Conservation (phyloP, 2,113 vertebrate genomes). For the Anas platyrhynchos region DNA sequence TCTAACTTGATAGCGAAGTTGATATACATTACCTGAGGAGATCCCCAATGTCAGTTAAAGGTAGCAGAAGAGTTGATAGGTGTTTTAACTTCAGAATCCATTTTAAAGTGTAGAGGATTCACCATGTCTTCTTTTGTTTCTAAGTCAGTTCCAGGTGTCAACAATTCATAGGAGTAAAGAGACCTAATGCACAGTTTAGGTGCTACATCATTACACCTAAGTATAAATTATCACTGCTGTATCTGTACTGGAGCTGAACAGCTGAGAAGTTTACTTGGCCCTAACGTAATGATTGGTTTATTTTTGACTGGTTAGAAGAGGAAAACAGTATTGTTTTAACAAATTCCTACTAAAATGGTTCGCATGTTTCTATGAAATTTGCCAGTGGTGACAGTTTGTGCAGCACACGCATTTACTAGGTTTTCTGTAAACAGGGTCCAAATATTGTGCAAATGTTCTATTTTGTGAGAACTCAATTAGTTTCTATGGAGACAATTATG, state of each 20-base stretch:
- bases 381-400: conserved; percentile 32
- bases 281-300: neutral
- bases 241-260: neutral
- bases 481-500: conserved; percentile 69
- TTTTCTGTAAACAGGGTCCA: conserved; percentile 65
- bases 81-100: neutral
- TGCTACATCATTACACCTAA: neutral
- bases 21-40: neutral
- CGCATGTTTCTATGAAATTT: neutral
- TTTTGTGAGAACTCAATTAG: conserved; percentile 17
- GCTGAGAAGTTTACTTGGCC: neutral
- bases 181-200: neutral
- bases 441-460: conserved; percentile 59
- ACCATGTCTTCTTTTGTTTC: neutral
- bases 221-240: neutral
- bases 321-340: neutral
- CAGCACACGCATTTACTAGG: neutral
- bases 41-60: neutral
- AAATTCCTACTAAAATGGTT: neutral
- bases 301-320: neutral
- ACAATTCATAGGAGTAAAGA: neutral
- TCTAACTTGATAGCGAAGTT: neutral
- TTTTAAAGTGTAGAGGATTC: neutral
- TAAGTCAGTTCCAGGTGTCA: neutral
- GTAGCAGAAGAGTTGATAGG: neutral